Base-by-base conservation (phyloP, 92 coral and sea anemone species). In the Siderastrea radians region DNA sequence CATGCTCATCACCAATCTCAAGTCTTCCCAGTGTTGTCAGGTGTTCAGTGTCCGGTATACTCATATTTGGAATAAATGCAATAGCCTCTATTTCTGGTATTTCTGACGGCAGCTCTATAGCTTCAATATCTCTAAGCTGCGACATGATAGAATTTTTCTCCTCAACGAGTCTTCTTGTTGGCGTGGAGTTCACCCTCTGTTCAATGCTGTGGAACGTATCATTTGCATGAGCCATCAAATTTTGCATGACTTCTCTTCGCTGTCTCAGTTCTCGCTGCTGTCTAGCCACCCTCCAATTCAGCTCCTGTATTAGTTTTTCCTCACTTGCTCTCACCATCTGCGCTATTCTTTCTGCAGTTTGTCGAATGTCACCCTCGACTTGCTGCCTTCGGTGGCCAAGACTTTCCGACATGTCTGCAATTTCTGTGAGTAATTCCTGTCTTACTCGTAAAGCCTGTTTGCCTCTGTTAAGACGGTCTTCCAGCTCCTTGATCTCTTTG, bases 331-430 rank as follows among this genome's bases (percentile, higher is more conserved):
- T 69, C 7, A 89, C 76, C 84, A 46, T 80, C 61, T 66, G 83
- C 48, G 89, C 79, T n/a, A 89, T 81, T 38, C 71, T 47, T 26
- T 89, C 91, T 17, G 90, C 87, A 2, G 71, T 59, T 26, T 81
- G 93, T 19, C 88, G 86, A 49, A 92, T 79, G 19, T 92, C 93
- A 1, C 84, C 76, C 19, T 78, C 88, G 7, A 92, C 82, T 69
- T 90, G 47, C 61, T 68, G 86, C 48, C 90, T 79, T 55, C 88
- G 66, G 26, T 91, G 79, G 12, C 90, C 72, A n/a, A 87, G 74
- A 10, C 85, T 63, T 49, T 77, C 84, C 48, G 55, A 68, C 14
- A 51, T 51, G 64, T 83, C 89, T 5, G 43, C 49, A 60, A 87
- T 82, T 53, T 47, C 75, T 16, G 68, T 50, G 45, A 67, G 12